Base-by-base conservation (phyloP, 2,888 invertebrate genomes). In the Drosophila algonquin region DNA sequence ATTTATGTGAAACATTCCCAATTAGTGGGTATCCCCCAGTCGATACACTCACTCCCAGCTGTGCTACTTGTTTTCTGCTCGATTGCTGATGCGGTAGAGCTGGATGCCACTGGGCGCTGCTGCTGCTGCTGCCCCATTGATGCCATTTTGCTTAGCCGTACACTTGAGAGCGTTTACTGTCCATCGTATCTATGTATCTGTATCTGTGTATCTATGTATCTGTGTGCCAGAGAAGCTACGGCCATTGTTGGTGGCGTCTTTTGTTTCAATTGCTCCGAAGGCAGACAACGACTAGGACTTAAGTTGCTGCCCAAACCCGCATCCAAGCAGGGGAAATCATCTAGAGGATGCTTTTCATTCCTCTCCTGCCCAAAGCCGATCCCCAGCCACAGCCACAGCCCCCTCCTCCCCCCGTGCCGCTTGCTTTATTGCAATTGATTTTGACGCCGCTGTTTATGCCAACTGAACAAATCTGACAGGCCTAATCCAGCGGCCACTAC, bases 381-480 rank as follows among this genome's bases (percentile, higher is more conserved):
- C 24, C 24, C 24, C 24, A 24, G 24, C 24, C 24, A 2, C 3
- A 24, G 24, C 18, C 1, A 18, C 18, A 1, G 1, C 18, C 18
- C 18, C 2, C 1, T 18, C 18, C 18, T 2, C 27, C 32, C 9
- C 46, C 57, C 12, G 80, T 59, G 53, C 63, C 80, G 24, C 0
- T 24, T 81, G 80, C 68, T 90, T 90, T 90, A 90, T 90, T 90
- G 87, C 90, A 86, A 90, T 90, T 90, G 90, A 90, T 90, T 90
- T 89, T 81, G 89, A 86, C 81, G 79, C 86, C 80, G 79, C 81
- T 80, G 78, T 78, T 89, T 79, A 75, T 89, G 80, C 68, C 75
- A 52, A 71, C 56, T 59, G 69, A 73, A 64, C 78, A 87, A n/a
- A 83, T 85, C 85, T 73, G 71, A 73, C 54, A 65, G 63, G 85